phyloP scores from a whole-genome alignment of 1,140 invertebrate genomes.

The Eurosta solidaginis region DNA sequence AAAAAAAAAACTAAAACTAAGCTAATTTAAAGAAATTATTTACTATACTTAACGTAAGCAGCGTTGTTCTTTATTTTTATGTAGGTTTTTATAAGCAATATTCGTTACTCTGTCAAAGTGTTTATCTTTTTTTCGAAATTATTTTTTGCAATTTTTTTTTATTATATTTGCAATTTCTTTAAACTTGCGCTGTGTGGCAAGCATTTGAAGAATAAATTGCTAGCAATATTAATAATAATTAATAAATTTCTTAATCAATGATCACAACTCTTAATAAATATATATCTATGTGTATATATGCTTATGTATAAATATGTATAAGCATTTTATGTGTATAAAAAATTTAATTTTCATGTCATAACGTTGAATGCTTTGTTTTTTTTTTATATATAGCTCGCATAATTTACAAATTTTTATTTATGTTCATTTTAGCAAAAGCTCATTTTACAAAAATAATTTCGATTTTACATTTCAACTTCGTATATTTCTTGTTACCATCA shows the following conservation, averaged over 20 bases:
- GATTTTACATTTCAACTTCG: not conserved
- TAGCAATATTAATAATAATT: slow-evolving; percentile 35
- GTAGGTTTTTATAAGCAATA: slow-evolving; percentile 31
- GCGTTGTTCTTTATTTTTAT: slow-evolving; percentile 28
- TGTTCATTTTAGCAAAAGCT: no score
- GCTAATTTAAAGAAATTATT: not conserved
- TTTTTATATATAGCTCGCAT: no score
- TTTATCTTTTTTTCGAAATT: slow-evolving; percentile 1
- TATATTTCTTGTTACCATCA: not conserved
- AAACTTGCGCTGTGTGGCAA: slow-evolving; percentile 29
- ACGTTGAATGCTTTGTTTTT: not conserved
- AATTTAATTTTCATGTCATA: slow-evolving; percentile 26
- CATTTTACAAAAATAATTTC: not conserved
- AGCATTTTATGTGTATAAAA: slow-evolving; percentile 13
- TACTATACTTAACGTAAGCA: not conserved
- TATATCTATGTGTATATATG: slow-evolving; percentile 42
- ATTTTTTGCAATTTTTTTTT: slow-evolving; percentile 33
- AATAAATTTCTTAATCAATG: slow-evolving; percentile 59
- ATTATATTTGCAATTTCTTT: slow-evolving; percentile 33
- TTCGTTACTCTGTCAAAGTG: not conserved
- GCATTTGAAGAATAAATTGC: slow-evolving; percentile 31
- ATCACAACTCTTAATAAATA: slow-evolving; percentile 60
- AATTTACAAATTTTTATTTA: no score
- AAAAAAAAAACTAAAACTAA: not conserved
- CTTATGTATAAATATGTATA: slow-evolving; percentile 10